These are phyloP conservation scores for Ginglymostoma cirratum DNA, from an alignment of 2,113 vertebrate genomes.

Conservation along the genomic window DNA sequence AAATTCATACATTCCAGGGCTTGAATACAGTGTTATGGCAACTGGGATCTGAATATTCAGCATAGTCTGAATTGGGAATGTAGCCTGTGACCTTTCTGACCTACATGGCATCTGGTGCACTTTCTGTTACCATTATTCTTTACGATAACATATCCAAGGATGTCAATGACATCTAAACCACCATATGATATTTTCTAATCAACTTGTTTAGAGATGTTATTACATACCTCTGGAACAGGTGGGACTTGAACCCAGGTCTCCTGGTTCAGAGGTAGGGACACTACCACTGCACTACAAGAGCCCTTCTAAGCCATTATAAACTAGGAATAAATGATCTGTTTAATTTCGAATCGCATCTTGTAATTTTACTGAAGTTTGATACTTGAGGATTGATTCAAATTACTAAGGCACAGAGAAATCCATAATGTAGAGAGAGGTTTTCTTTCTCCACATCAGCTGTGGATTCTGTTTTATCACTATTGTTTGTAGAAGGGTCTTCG, in stretches of 20 bases:
- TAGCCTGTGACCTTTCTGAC: not conserved
- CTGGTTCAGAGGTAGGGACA: too few relatives aligned
- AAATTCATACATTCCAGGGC: not conserved
- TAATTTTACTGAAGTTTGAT: not conserved
- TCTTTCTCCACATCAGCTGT: not conserved
- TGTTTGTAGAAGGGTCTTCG: not conserved
- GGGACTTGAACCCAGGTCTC: too few relatives aligned
- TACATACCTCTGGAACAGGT: too few relatives aligned
- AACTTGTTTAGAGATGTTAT: too few relatives aligned
- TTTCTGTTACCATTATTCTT: not conserved
- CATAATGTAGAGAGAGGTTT: not conserved
- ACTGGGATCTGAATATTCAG: not conserved
- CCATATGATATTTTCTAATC: too few relatives aligned
- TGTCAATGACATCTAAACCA: not conserved
- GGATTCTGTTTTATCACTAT: not conserved
- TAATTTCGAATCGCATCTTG: not conserved
- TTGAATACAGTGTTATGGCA: not conserved
- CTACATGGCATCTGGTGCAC: not conserved
- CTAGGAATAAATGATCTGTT: not conserved
- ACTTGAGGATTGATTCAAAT: not conserved
- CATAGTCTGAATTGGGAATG: not conserved
- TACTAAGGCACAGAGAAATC: not conserved
- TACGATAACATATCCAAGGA: not conserved
- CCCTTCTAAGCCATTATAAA: not conserved
- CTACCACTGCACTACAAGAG: too few relatives aligned